Percentiles rank a stretch among this genome's conserved stretches.
phyloP scores from a whole-genome alignment of 2,113 vertebrate species.

The Theristicus caerulescens region DNA sequence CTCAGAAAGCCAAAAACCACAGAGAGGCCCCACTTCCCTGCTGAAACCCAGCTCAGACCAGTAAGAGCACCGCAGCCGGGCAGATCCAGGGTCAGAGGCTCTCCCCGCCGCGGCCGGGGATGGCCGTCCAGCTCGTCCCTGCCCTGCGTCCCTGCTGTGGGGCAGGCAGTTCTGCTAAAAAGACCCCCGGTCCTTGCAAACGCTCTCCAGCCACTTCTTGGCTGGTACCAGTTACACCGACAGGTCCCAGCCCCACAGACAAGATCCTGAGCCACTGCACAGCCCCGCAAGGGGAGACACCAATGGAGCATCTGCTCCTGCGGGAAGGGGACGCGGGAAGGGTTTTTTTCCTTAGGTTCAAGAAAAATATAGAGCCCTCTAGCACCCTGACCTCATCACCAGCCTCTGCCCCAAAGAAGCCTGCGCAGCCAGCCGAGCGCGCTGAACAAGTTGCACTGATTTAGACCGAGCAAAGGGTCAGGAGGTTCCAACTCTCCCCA shows the following conservation, averaged over 20 bases:
- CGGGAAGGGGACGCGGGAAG: too few species aligned
- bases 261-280: not conserved
- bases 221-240: not conserved
- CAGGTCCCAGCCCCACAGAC: not conserved
- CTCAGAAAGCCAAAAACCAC: not conserved
- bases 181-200: not conserved
- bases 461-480: not conserved
- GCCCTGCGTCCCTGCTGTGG: not conserved
- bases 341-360: not conserved
- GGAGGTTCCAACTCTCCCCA: not conserved
- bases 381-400: not conserved
- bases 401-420: not conserved
- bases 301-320: not conserved
- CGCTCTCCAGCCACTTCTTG: not conserved
- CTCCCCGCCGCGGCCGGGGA: not conserved
- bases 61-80: not conserved
- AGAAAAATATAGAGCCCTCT: not conserved
- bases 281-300: not conserved
- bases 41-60: not conserved
- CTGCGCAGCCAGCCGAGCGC: fast-evolving
- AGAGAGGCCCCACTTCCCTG: not conserved
- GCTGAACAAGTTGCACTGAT: not conserved
- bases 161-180: not conserved
- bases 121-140: fast-evolving
- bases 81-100: not conserved